These are phyloP conservation scores for Smithornis capensis DNA, from an alignment of 2,113 vertebrate genomes.

Conservation along the genomic window DNA sequence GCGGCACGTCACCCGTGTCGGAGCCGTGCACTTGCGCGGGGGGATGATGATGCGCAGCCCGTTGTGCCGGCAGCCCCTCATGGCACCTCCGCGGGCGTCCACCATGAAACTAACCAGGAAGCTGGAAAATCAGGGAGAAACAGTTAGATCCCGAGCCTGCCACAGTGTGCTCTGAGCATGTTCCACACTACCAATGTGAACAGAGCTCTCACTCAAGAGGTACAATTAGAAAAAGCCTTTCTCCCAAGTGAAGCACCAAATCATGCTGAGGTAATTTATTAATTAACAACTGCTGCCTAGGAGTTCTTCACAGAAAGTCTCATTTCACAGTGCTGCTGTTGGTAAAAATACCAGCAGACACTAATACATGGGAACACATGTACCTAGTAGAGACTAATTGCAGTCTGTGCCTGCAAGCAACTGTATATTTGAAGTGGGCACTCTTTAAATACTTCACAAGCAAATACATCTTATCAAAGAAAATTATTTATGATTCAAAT, in stretches of 20 bases:
- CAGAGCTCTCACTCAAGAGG: not conserved
- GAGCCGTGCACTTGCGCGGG: constrained; percentile 92
- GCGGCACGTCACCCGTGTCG: constrained; percentile 93
- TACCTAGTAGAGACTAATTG: not conserved
- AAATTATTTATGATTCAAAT: not conserved
- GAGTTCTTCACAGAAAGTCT: not conserved
- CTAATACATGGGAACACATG: fast-evolving
- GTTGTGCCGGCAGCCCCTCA: constrained; percentile 95
- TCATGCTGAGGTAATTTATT: not conserved
- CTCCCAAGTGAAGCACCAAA: not conserved
- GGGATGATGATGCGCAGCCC: constrained; percentile 96
- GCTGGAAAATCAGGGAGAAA: constrained; percentile 70
- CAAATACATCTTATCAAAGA: not conserved
- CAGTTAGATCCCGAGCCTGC: not conserved
- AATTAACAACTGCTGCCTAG: not conserved
- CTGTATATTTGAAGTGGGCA: not conserved
- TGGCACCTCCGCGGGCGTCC: constrained; percentile 94
- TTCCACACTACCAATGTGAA: not conserved
- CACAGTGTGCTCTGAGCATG: fast-evolving
- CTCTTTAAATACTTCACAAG: not conserved
- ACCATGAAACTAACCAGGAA: constrained; percentile 99
- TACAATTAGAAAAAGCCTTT: constrained; percentile 9
- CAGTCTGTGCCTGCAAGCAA: not conserved
- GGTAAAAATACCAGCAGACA: not conserved
- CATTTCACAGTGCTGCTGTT: not conserved